These are phyloP conservation scores for Petroica traversi DNA, from an alignment of 2,113 vertebrate genomes.

Conservation along the genomic window DNA sequence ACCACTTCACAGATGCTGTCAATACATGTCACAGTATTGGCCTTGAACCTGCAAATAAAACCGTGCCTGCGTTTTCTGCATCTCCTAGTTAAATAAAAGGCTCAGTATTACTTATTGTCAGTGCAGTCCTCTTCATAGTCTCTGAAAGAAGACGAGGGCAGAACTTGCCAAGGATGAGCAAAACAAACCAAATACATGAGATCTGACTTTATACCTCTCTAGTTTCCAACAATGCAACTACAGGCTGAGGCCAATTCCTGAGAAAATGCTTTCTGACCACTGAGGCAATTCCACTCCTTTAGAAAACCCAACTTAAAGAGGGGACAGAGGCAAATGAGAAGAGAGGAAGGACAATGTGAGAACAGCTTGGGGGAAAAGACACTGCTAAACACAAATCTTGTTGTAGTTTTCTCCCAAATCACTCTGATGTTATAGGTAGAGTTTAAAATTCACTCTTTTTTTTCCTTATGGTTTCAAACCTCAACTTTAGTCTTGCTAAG, in stretches of 20 bases:
- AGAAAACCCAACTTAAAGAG: neutral
- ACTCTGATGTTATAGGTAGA: fast-evolving
- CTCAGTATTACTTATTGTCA: neutral
- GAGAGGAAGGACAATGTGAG: too few species aligned
- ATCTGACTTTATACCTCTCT: neutral
- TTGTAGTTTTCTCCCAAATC: neutral
- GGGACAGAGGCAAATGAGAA: fast-evolving
- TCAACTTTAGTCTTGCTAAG: neutral
- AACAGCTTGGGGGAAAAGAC: neutral
- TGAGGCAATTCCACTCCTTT: neutral
- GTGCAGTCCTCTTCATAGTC: neutral
- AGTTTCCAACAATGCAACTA: neutral
- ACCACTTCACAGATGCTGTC: neutral
- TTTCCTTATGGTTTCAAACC: neutral
- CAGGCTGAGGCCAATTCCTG: neutral
- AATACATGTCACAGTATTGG: neutral
- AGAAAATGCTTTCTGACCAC: neutral
- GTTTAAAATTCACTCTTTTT: neutral
- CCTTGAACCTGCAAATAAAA: neutral
- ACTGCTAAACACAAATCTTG: neutral
- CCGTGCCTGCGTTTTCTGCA: neutral
- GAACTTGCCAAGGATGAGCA: neutral
- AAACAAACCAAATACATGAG: neutral
- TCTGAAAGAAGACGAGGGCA: neutral
- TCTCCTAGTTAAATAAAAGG: neutral